phyloP scores from a whole-genome alignment of 2,797 vertebrate genomes.

The Nyctalus aviator region DNA sequence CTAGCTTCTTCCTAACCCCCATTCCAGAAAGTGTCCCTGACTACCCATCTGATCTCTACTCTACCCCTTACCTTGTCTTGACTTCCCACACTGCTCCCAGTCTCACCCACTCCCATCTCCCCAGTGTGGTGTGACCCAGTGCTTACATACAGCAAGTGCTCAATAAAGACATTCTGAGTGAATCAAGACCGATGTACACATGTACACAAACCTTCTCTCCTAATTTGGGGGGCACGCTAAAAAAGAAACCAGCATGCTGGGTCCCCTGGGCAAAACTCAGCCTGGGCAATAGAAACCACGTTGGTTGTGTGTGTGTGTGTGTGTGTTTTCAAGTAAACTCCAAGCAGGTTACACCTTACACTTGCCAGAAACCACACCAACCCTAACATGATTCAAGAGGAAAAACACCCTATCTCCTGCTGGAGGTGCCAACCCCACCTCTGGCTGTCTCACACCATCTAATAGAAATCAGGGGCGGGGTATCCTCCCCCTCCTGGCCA shows the following conservation, averaged over 20 bases:
- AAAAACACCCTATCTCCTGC: neutral
- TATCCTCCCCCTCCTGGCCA: neutral
- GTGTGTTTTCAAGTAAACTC: constrained; percentile 51
- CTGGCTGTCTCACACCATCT: constrained; percentile 78
- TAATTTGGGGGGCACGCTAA: neutral
- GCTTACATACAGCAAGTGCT: neutral
- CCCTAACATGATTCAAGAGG: neutral
- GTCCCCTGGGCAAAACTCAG: neutral
- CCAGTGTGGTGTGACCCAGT: neutral
- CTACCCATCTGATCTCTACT: neutral
- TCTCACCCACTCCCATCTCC: neutral
- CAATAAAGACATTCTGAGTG: neutral
- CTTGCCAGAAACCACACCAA: neutral
- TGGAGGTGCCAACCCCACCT: constrained; percentile 9
- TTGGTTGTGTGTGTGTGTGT: neutral
- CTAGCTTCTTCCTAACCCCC: neutral
- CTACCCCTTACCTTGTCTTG: neutral
- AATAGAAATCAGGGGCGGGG: constrained; percentile 77
- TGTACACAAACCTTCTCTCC: neutral
- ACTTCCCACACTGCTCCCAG: neutral
- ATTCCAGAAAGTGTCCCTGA: neutral
- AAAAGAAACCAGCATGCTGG: neutral
- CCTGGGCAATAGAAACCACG: neutral
- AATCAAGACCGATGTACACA: neutral
- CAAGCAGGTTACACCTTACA: neutral